Evolutionary conservation across 2,888 invertebrate genomes (phyloP).

Genomic region (Diarsia dahlii): DNA sequence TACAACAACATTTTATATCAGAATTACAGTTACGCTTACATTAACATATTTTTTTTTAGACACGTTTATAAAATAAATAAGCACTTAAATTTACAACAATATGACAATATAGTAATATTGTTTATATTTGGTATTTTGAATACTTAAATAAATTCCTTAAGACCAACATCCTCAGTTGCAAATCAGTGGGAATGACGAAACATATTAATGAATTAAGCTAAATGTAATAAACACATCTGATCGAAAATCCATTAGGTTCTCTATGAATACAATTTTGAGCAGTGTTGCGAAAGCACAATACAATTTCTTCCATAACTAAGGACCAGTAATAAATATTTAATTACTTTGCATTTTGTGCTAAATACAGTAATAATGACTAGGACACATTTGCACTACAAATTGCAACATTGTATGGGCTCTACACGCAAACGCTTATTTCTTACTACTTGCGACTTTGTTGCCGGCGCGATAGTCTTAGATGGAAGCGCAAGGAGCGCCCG

Average conservation of each 20-base stretch:
- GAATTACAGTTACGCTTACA: background rate
- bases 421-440: background rate
- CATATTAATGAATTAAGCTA: background rate
- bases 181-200: conserved; percentile 31
- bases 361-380: background rate
- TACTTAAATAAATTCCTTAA: background rate
- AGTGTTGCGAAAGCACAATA: background rate
- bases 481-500: no score
- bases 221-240: background rate
- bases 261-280: background rate
- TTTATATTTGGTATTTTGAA: background rate
- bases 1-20: conserved; percentile 5
- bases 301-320: background rate
- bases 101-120: background rate
- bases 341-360: background rate
- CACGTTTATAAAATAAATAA: background rate
- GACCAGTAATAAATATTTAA: background rate
- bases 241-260: background rate
- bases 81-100: background rate
- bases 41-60: background rate
- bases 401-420: background rate
- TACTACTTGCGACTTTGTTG: background rate
- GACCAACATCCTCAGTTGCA: background rate
- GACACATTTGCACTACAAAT: background rate
- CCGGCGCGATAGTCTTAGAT: background rate